Evolutionary conservation across 2,113 vertebrate species (phyloP).

Genomic region (Porphyrio hochstetteri): DNA sequence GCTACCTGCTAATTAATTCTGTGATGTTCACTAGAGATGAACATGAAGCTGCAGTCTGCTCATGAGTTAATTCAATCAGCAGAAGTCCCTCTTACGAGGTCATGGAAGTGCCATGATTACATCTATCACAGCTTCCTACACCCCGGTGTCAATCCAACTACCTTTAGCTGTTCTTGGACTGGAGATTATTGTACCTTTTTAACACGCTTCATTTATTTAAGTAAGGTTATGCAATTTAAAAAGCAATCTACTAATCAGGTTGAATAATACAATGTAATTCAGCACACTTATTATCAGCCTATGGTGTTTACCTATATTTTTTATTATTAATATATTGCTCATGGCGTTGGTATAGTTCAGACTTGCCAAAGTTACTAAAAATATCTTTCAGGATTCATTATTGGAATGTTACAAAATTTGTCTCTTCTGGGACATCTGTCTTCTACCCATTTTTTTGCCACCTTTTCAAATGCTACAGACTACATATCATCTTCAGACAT

Average conservation of each 20-base stretch:
- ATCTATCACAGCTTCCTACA: not conserved
- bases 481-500: not conserved
- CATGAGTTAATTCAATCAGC: not conserved
- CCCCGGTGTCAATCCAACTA: not conserved
- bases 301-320: not conserved
- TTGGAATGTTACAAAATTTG: not conserved
- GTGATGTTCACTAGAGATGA: not conserved
- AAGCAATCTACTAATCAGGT: not conserved
- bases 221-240: not conserved
- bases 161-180: not conserved
- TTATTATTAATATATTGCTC: not conserved
- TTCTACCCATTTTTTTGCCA: not conserved
- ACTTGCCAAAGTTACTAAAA: not conserved
- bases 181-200: not conserved
- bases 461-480: not conserved
- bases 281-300: not conserved
- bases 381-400: not conserved
- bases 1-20: not conserved
- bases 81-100: not conserved
- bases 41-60: not conserved
- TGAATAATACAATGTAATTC: not conserved
- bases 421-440: not conserved
- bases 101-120: not conserved
- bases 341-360: not conserved
- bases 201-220: conserved; percentile 3